Conservation (phyloP, 1,140 invertebrate species). For the Holcopasites calliopsidis region DNA sequence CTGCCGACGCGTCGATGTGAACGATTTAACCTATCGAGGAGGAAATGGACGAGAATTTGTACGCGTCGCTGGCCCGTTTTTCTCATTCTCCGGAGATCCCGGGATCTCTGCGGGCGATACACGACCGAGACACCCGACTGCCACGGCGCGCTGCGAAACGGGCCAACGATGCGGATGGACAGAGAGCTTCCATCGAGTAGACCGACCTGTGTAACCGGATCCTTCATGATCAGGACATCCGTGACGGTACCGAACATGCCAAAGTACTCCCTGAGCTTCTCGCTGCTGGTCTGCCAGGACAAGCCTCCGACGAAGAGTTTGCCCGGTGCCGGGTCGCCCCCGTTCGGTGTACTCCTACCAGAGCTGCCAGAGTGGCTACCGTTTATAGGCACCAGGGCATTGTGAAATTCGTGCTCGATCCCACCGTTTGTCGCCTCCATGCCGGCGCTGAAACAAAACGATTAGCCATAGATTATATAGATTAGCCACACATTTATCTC, state of each 20-base stretch:
- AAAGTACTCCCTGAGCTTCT: constrained; percentile 94
- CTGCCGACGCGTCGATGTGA: not conserved
- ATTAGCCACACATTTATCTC: not conserved
- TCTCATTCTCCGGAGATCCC: not conserved
- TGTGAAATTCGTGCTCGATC: constrained; percentile 84
- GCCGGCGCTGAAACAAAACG: constrained; percentile 75
- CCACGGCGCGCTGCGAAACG: too few species aligned
- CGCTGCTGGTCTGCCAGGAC: constrained; percentile 94
- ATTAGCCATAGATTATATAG: not conserved
- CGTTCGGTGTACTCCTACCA: constrained; percentile 87
- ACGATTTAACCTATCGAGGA: constrained; percentile 51
- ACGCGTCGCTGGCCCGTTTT: not conserved
- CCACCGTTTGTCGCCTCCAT: constrained; percentile 80
- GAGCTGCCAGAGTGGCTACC: constrained; percentile 84
- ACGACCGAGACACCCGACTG: too few species aligned
- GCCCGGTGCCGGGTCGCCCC: constrained; percentile 88
- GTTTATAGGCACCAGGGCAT: constrained; percentile 81
- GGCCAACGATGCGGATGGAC: constrained; percentile 21
- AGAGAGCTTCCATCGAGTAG: constrained; percentile 47
- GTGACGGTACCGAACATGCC: constrained; percentile 94
- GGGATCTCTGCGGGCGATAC: too few species aligned
- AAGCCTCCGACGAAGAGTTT: constrained; percentile 95
- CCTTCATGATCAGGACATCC: constrained; percentile 97
- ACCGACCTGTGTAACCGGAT: constrained; percentile 94
- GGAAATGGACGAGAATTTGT: constrained; percentile 39